Evolutionary conservation across 2,888 invertebrate genomes (phyloP), one percentile per base, ranked within the genome.

Genomic region (Gymnoscelis rufifasciata): DNA sequence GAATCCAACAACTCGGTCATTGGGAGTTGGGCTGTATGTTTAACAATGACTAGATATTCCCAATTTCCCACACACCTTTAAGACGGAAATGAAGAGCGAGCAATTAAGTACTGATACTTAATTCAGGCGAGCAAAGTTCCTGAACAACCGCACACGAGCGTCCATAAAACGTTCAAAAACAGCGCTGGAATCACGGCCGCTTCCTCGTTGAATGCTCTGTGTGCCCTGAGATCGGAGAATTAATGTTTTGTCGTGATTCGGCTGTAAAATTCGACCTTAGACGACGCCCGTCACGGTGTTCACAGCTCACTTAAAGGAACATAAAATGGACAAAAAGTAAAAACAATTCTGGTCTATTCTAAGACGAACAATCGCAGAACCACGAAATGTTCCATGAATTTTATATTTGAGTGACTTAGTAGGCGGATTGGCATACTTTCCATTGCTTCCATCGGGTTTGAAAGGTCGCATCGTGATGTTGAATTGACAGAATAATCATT

Each of bases 171-270:
- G 15, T 7, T 7, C 19, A 38, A 31, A 23, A 11, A 11, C 8
- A 43, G 19, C 33, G 1, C 27, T 10, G 4, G 40, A 41, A 41
- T 11, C 31, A 31, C 30, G 27, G 19, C 11, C 23, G 27, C 31
- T 30, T 19, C 41, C 13, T 37, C 15, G 14, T 30, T 15, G 10
- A 27, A 30, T 38, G 38, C 11, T 39, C 35, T 35, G 30, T 36
- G 38, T 38, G 28, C 24, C 14, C 24, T 29, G 19, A 38, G n/a
- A 33, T 15, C 31, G 3, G 30, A 6, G 1, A 14, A 40, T 33
- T 27, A 30, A 41, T 37, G 19, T 19, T 36, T 39, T 24, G 15
- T 48, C 48, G 43, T 48, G 48, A 40, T 40, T 37, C 31, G 5
- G 11, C 36, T 15, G 39, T 48, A 43, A 39, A 43, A 7, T 42